These are phyloP conservation scores for Atherinomorus stipes DNA, from an alignment of 2,113 vertebrate species.

Conservation along the genomic window DNA sequence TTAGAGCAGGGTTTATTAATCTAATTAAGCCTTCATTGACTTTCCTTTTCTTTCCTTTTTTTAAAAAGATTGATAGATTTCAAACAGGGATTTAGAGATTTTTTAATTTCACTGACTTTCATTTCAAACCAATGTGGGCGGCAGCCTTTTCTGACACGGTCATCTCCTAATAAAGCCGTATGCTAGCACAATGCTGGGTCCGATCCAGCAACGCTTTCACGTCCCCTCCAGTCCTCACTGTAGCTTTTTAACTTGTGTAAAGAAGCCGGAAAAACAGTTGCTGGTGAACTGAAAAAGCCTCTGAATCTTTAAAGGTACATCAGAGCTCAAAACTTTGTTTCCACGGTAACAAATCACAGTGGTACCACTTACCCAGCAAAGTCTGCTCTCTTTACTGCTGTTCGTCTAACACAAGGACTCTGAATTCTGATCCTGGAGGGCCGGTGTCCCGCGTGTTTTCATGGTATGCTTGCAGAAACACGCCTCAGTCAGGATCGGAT, in stretches of 20 bases:
- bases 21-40: slow-evolving; percentile 74
- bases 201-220: background rate
- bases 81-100: slow-evolving; percentile 40
- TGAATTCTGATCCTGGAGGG: no score
- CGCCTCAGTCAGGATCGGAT: no score
- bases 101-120: background rate
- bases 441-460: no score
- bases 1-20: slow-evolving; percentile 72
- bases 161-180: background rate
- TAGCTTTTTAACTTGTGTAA: background rate
- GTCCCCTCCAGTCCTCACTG: background rate
- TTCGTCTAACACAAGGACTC: no score
- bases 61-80: slow-evolving; percentile 27
- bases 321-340: slow-evolving; percentile 37
- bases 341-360: slow-evolving; percentile 47
- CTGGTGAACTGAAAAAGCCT: background rate
- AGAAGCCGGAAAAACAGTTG: background rate
- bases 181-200: background rate
- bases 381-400: slow-evolving; percentile 10
- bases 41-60: slow-evolving; percentile 17
- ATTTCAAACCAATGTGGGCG: background rate
- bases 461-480: slow-evolving; percentile 18
- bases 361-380: slow-evolving; percentile 33
- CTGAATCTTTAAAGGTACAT: background rate
- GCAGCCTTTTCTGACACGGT: background rate